Evolutionary conservation across 2,888 invertebrate species (phyloP), one percentile per base, ranked within the genome.

Genomic region (Tineola bisselliella): DNA sequence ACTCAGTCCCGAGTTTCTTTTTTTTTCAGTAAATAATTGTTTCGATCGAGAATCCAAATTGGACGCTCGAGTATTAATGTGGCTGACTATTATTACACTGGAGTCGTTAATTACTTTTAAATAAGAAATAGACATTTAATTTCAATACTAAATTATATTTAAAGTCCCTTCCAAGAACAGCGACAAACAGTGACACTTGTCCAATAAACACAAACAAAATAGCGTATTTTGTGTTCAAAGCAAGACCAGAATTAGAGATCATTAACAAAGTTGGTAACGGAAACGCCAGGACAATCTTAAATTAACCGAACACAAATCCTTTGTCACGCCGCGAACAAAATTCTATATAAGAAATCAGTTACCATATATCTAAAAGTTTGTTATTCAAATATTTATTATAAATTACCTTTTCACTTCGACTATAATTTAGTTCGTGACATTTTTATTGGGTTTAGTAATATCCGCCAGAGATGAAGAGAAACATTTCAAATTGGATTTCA

Each of bases 251-350:
- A 58, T 58, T 58, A 8, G 13, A 12, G 33, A 15, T 58, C 58
- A 58, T 58, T 58, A 58, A 33, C 31, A 15, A 33, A 58, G 33
- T 33, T 31, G 1, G 58, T 58, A 58, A 58, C 58, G 58, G 58
- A 58, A 58, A 31, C 30, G 18, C 31, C 58, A 31, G 58, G 33
- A 31, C 58, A 3, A 58, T 58, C 58, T 33, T 58, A 58, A 56
- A 58, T 33, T 58, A 58, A 58, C 58, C 58, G 25, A 33, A 31
- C 58, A 58, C 58, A 58, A 58, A 58, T 58, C 58, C 58, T 58
- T 58, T 58, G 58, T 58, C 58, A 58, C 58, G 33, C 25, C 15
- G 25, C 25, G 25, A 25, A 25, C 25, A 52, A 4, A 52, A 52
- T 13, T 52, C 12, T 17, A 11, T 13, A 52, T 17, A 17, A 52